phyloP scores from a whole-genome alignment of 1,140 invertebrate genomes.

The Drosophila gunungcola region DNA sequence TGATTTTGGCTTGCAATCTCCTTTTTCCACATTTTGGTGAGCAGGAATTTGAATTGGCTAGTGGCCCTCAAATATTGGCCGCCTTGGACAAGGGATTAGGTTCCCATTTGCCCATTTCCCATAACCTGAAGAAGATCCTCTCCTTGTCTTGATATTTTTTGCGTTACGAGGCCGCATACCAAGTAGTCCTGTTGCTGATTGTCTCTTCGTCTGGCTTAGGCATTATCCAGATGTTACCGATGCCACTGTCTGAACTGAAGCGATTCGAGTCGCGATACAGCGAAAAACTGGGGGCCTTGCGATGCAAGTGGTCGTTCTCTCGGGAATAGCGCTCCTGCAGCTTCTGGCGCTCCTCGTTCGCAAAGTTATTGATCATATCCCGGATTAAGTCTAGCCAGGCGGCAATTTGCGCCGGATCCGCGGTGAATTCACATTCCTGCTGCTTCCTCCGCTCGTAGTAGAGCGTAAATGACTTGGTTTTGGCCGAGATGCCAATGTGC shows the following conservation, averaged over 20 bases:
- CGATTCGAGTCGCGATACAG: conserved; percentile 81
- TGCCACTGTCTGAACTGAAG: conserved; percentile 81
- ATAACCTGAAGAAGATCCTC: not conserved
- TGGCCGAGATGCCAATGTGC: conserved; percentile 74
- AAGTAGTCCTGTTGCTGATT: conserved; percentile 67
- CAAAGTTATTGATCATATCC: conserved; percentile 77
- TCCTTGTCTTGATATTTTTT: not conserved
- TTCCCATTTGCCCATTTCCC: not conserved
- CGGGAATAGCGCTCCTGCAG: conserved; percentile 68
- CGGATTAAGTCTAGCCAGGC: conserved; percentile 74
- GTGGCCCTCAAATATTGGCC: conserved; percentile 7
- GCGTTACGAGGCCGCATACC: conserved; percentile 67
- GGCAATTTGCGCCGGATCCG: conserved; percentile 60
- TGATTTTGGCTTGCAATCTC: conserved; percentile 3
- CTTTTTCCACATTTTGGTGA: conserved; percentile 4
- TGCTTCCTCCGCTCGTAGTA: conserved; percentile 79
- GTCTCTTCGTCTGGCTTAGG: conserved; percentile 73
- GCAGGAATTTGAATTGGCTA: conserved; percentile 17
- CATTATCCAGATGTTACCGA: conserved; percentile 79
- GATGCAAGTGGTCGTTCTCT: conserved; percentile 75
- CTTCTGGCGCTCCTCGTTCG: conserved; percentile 72
- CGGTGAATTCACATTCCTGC: conserved; percentile 78
- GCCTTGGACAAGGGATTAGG: not conserved
- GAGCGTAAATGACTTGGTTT: conserved; percentile 73
- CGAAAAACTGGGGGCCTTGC: conserved; percentile 74